Evolutionary conservation across 1,140 invertebrate genomes (phyloP).

Genomic region (Colletes gigas): DNA sequence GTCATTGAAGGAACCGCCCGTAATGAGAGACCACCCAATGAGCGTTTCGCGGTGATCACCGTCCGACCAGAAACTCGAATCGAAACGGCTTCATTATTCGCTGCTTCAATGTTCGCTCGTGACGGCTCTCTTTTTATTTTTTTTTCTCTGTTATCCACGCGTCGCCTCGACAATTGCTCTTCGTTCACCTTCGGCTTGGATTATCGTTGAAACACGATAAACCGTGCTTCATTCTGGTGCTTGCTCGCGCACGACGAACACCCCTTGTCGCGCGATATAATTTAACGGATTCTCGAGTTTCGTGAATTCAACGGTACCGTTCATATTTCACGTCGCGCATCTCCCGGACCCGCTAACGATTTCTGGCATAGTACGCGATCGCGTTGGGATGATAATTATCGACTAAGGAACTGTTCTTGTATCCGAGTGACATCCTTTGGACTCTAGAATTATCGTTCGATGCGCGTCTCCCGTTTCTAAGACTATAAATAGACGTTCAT

Average conservation of each 20-base stretch:
- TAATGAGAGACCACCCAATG: constrained; percentile 65
- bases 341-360: too few species aligned
- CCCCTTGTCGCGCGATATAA: background rate
- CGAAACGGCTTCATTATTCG: constrained; percentile 57
- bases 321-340: too few species aligned
- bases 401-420: too few species aligned
- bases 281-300: background rate
- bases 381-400: too few species aligned
- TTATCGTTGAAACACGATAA: background rate
- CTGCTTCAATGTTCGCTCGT: constrained; percentile 24
- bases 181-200: background rate
- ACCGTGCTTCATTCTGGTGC: background rate
- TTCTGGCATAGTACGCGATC: too few species aligned
- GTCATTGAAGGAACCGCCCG: constrained; percentile 62
- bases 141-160: background rate
- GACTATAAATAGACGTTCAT: too few species aligned
- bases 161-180: background rate
- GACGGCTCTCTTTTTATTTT: constrained; percentile 1
- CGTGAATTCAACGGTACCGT: background rate
- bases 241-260: background rate
- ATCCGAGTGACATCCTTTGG: too few species aligned
- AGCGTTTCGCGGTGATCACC: constrained; percentile 51
- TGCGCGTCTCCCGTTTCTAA: too few species aligned
- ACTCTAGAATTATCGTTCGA: too few species aligned
- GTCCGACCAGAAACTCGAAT: constrained; percentile 55